Base-by-base conservation (phyloP, 2,888 invertebrate species). In the Sicus ferrugineus region DNA sequence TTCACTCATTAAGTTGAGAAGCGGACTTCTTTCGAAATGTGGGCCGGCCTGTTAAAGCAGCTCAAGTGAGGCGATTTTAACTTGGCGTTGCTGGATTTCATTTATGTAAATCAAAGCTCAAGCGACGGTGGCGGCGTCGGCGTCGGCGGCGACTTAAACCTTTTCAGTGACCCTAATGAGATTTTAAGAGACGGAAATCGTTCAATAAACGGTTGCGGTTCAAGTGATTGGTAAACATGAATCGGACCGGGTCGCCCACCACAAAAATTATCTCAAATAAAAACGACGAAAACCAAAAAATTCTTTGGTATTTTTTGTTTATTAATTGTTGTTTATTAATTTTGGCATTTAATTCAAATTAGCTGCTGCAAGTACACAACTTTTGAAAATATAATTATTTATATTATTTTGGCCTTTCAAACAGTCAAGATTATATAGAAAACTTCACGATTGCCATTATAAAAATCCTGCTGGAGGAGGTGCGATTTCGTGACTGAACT, bases 151-250 rank as follows among this genome's bases (percentile, higher is more conserved):
- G 30, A 28, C 46, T 16, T 4, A 48, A 48, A 16, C 30, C 62
- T 62, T 21, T 54, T n/a, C 26, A 62, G 23, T 65, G 54, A 52
- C 52, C 65, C 52, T 65, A 65, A 65, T 65, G 65, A 52, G 65
- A 65, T 21, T 65, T 54, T 64, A 50, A 38, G 34, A 52, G 54
- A 65, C 52, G 21, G 52, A 54, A 52, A 65, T 38, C 31, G 64
- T 52, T 64, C 50, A 30, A 62, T 62, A 46, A 62, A 28, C 46
- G 62, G 30, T 46, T 63, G 62, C 19, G 23, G 26, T 30, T 28
- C 26, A 38, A 38, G 48, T 61, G 31, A 28, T 61, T n/a, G 42
- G 28, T 16, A 58, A 54, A 54, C 28, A 54, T 54, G 58, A 19
- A 46, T n/a, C n/a, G n/a, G n/a, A n/a, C n/a, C n/a, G n/a, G n/a